Evolutionary conservation across 2,113 vertebrate genomes (phyloP).

Genomic region (Carollia perspicillata): DNA sequence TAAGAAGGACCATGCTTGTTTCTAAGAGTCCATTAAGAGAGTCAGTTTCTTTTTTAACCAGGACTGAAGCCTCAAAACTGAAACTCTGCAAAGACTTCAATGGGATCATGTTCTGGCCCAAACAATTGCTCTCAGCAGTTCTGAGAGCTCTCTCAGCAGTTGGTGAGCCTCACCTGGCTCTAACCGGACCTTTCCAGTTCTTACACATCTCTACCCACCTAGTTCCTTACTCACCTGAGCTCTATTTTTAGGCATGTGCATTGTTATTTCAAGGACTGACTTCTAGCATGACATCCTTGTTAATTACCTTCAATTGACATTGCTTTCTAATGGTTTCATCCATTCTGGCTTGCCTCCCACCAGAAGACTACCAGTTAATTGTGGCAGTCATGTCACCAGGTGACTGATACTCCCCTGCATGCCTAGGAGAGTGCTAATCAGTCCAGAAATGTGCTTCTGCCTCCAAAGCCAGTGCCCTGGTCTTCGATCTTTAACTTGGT

Average conservation of each 20-base stretch:
- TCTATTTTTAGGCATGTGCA: conserved; percentile 46
- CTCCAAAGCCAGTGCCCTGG: too few relatives aligned
- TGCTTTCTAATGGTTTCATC: neutral
- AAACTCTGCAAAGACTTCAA: neutral
- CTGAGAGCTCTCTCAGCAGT: neutral
- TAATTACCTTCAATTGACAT: conserved; percentile 4
- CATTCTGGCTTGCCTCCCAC: neutral
- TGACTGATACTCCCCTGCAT: neutral
- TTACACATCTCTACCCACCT: neutral
- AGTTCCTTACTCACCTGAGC: conserved; percentile 2
- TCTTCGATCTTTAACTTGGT: neutral
- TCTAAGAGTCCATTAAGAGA: neutral
- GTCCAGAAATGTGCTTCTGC: neutral
- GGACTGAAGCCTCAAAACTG: neutral
- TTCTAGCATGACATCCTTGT: neutral
- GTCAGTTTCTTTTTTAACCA: neutral
- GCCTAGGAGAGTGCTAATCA: neutral
- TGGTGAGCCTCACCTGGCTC: neutral
- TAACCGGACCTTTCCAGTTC: neutral
- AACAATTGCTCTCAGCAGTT: neutral
- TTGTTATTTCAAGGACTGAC: conserved; percentile 25
- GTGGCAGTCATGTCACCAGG: neutral
- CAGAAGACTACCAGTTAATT: neutral
- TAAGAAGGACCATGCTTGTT: neutral
- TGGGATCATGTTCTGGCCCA: neutral